Evolutionary conservation across 2,113 vertebrate genomes (phyloP).

Genomic region (Noturus placidus): DNA sequence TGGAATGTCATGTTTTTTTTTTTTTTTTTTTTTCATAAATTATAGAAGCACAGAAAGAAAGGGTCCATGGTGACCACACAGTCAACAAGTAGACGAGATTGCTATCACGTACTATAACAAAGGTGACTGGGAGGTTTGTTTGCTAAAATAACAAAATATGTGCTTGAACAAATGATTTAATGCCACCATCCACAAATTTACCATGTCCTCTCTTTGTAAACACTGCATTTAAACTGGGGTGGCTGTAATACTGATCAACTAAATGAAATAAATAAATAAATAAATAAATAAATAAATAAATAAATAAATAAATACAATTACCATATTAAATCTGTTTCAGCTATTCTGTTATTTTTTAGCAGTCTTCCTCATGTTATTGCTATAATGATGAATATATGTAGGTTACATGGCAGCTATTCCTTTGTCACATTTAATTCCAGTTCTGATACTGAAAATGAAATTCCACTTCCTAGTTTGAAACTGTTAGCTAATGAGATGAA

Average conservation of each 20-base stretch:
- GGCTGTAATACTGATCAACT: background rate
- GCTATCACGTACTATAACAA: background rate
- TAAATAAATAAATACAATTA: too few relatives aligned
- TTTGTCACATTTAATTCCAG: background rate
- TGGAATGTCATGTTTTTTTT: background rate
- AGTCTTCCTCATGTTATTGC: background rate
- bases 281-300: too few relatives aligned
- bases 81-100: background rate
- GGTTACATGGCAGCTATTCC: too few relatives aligned
- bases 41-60: conserved; percentile 1
- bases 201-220: background rate
- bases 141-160: background rate
- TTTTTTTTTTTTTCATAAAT: too few relatives aligned
- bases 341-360: background rate
- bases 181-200: background rate
- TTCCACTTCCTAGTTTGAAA: background rate
- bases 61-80: background rate
- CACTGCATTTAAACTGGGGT: background rate
- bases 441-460: background rate
- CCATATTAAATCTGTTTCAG: background rate
- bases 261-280: too few relatives aligned
- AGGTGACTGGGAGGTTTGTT: background rate
- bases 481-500: too few relatives aligned
- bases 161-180: conserved; percentile 5
- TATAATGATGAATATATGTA: background rate